Percentiles rank a stretch among this genome's conserved stretches.
These are phyloP conservation scores for Wiebesia pumilae DNA, from an alignment of 1,140 invertebrate species.

Conservation along the genomic window DNA sequence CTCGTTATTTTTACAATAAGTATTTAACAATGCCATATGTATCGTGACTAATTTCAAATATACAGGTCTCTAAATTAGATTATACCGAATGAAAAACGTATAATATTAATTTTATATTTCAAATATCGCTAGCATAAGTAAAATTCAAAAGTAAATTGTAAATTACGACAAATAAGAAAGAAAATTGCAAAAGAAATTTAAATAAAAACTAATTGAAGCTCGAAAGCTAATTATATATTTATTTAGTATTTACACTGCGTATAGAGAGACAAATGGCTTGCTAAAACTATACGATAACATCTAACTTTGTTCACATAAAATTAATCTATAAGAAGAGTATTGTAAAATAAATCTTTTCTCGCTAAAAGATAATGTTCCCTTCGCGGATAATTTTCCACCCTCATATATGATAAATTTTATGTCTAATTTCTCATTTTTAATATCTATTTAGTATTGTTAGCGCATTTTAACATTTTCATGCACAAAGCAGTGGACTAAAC, in stretches of 20 bases:
- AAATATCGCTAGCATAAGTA: neutral
- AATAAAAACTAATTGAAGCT: neutral
- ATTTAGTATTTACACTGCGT: neutral
- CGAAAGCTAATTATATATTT: neutral
- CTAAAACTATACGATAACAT: neutral
- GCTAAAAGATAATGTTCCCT: slow-evolving; percentile 2
- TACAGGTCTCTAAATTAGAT: neutral
- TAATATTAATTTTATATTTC: neutral
- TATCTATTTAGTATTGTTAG: neutral
- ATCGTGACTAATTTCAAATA: neutral
- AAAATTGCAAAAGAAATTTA: neutral
- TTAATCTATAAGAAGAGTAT: neutral
- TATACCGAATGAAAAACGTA: neutral
- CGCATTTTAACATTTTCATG: neutral
- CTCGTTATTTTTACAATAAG: neutral
- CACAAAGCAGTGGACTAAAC: neutral
- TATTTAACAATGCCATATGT: neutral
- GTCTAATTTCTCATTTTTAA: neutral
- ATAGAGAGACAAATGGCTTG: neutral
- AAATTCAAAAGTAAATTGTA: neutral
- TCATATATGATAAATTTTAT: neutral
- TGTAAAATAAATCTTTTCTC: neutral
- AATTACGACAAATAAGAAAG: neutral
- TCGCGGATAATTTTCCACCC: neutral
- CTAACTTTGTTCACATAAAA: neutral